These are phyloP conservation scores for Porites rus DNA, from an alignment of 92 coral and sea anemone species.

Conservation along the genomic window DNA sequence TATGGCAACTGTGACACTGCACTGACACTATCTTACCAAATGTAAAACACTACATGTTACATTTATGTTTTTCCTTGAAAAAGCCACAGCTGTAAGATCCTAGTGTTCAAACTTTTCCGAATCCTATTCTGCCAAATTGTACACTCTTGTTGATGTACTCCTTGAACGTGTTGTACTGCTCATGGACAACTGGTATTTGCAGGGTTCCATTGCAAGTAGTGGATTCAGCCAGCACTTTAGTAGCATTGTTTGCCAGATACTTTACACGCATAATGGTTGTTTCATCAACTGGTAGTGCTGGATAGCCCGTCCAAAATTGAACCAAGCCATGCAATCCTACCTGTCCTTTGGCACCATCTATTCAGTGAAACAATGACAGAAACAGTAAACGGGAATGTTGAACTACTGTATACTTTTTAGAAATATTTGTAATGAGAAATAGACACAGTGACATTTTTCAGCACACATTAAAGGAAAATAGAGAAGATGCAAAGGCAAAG, in stretches of 20 bases:
- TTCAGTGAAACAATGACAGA: conserved; percentile 8
- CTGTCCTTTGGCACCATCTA: neutral
- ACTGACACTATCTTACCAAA: too few relatives aligned
- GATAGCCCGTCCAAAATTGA: conserved; percentile 49
- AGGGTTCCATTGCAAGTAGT: conserved; percentile 37
- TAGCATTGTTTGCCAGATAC: conserved; percentile 12
- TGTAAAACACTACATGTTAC: too few relatives aligned
- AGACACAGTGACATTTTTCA: too few relatives aligned
- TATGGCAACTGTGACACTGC: too few relatives aligned
- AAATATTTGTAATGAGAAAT: too few relatives aligned
- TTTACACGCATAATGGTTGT: conserved; percentile 9
- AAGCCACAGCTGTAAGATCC: too few relatives aligned
- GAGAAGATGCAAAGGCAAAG: too few relatives aligned
- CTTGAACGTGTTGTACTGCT: conserved; percentile 13
- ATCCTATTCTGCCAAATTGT: conserved; percentile 47
- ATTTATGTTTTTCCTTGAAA: too few relatives aligned
- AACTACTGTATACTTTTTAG: too few relatives aligned
- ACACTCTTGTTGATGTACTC: conserved; percentile 40
- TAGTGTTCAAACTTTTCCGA: conserved; percentile 31
- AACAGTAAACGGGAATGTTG: neutral
- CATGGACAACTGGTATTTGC: conserved; percentile 11
- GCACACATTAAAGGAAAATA: too few relatives aligned
- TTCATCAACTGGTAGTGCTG: conserved; percentile 17
- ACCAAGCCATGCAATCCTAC: conserved; percentile 31
- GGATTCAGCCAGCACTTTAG: conserved; percentile 54